Conservation (phyloP, 2,888 invertebrate genomes). For the Limnephilus auricula region DNA sequence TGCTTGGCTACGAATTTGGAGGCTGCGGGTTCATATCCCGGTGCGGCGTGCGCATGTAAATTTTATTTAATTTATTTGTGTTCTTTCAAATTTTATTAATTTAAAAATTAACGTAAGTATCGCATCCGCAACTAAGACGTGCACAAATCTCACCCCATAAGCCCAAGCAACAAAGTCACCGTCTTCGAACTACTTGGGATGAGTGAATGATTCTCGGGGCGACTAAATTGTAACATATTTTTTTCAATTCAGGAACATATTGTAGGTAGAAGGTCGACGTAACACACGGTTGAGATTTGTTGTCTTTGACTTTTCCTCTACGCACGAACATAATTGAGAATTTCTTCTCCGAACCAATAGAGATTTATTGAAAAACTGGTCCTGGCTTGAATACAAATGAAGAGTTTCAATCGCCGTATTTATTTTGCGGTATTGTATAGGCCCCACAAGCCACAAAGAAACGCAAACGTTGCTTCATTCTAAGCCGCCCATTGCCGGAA, state of each 20-base stretch:
- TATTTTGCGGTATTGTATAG: background rate
- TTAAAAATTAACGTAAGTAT: no score
- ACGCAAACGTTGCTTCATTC: background rate
- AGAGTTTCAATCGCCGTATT: background rate
- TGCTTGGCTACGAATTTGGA: no score
- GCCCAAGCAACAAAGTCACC: no score
- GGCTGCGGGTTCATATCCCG: no score
- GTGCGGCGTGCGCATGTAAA: no score
- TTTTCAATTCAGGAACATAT: background rate
- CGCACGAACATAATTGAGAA: background rate
- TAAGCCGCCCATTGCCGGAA: background rate
- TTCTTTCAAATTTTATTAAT: no score
- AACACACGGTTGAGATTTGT: no score
- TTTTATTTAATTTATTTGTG: no score
- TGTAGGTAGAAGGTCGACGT: background rate
- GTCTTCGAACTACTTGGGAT: no score
- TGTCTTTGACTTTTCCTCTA: background rate
- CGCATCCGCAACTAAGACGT: no score
- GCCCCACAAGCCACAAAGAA: background rate
- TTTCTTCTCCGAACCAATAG: background rate
- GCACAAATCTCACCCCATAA: no score
- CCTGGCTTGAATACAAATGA: constrained; percentile 2
- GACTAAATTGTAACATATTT: background rate
- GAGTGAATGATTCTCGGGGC: no score
- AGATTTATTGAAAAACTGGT: background rate